Percentiles rank a stretch among this genome's conserved stretches.
These are phyloP conservation scores for Lochmaea crataegi DNA, from an alignment of 2,888 invertebrate genomes.

Conservation along the genomic window DNA sequence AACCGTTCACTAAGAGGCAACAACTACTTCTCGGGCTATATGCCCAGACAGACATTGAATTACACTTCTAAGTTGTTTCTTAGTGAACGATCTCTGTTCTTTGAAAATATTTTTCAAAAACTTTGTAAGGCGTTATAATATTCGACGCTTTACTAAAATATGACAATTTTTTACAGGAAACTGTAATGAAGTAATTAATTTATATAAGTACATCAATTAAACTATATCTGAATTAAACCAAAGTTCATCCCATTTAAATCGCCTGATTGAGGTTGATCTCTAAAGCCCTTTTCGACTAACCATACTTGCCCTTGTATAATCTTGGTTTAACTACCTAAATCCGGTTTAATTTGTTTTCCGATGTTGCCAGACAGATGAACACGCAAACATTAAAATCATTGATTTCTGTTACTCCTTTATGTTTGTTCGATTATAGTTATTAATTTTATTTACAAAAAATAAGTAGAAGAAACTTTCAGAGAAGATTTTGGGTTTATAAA, in stretches of 20 bases:
- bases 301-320: conserved; percentile 6
- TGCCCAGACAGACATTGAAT: no score
- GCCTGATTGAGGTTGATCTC: background rate
- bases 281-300: background rate
- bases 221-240: background rate
- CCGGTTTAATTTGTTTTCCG: conserved; percentile 2
- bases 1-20: no score
- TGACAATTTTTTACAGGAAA: no score
- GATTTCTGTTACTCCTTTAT: background rate
- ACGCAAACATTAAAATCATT: background rate
- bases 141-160: no score
- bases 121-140: no score
- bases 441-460: background rate
- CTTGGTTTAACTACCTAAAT: background rate
- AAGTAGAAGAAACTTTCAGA: background rate
- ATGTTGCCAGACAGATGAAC: conserved; percentile 1
- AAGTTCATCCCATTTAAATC: background rate
- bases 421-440: background rate
- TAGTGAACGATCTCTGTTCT: no score
- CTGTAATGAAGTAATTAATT: no score
- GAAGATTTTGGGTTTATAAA: background rate
- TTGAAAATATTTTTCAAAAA: no score
- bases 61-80: no score
- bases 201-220: background rate
- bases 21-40: no score